phyloP scores from a whole-genome alignment of 2,797 vertebrate species.

The Chaunax sp. region DNA sequence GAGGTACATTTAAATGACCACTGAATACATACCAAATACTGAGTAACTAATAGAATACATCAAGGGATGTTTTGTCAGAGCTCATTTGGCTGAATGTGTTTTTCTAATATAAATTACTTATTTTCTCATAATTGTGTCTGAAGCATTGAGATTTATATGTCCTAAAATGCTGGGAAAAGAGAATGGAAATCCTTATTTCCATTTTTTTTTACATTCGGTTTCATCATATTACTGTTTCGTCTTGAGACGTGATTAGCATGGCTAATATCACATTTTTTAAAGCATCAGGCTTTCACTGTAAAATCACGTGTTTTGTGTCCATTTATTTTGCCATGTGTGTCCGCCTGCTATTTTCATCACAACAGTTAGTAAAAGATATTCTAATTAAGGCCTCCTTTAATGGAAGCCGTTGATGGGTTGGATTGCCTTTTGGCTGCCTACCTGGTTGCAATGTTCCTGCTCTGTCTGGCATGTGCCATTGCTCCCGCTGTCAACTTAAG shows the following conservation, averaged over 20 bases:
- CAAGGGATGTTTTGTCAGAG: slow-evolving; percentile 8
- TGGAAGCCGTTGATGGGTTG: slow-evolving; percentile 34
- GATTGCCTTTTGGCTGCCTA: slow-evolving; percentile 61
- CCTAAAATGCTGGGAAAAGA: too few species aligned
- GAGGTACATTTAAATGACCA: not conserved
- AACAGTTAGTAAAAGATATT: slow-evolving; percentile 7
- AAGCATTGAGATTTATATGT: not conserved
- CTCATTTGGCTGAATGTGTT: slow-evolving; percentile 5
- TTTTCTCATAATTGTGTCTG: not conserved
- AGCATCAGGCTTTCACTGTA: too few species aligned
- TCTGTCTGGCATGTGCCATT: slow-evolving; percentile 56
- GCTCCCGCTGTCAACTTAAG: slow-evolving; percentile 63
- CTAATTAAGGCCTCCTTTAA: slow-evolving; percentile 18
- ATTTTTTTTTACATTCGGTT: not conserved
- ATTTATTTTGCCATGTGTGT: not conserved
- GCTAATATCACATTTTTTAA: too few species aligned
- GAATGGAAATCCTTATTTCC: too few species aligned
- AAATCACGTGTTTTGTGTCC: too few species aligned
- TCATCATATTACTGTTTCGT: too few species aligned
- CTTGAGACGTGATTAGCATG: too few species aligned
- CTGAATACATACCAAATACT: too few species aligned
- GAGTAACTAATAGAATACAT: too few species aligned
- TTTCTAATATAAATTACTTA: not conserved
- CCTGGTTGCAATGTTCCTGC: slow-evolving; percentile 52
- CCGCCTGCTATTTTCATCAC: slow-evolving; percentile 3